A percentile compares a stretch with the other conserved stretches of the same genome.
Evolutionary conservation across 2,797 vertebrate species (phyloP).

Genomic region (Moxostoma hubbsi): DNA sequence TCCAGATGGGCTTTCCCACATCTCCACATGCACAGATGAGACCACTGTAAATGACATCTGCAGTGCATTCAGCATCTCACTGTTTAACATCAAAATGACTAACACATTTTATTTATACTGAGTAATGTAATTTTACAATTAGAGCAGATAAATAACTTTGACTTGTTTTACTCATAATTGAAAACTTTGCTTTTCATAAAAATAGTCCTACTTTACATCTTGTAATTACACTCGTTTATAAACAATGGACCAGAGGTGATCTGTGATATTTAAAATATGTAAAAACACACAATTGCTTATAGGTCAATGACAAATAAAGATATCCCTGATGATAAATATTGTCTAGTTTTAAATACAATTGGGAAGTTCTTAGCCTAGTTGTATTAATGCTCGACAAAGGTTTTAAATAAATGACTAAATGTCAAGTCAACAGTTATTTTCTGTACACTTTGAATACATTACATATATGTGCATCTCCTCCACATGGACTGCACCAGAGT

Average conservation of each 20-base stretch:
- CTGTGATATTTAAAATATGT: too few species aligned
- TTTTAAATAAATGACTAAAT: too few species aligned
- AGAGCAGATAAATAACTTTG: neutral
- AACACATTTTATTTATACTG: neutral
- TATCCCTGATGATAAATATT: neutral
- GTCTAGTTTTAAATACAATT: too few species aligned
- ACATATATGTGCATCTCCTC: too few species aligned
- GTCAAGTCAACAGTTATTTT: too few species aligned
- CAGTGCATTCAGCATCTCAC: constrained; percentile 1
- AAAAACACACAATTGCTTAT: neutral
- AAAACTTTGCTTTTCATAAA: neutral
- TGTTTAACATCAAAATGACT: constrained; percentile 5
- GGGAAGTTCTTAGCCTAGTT: too few species aligned
- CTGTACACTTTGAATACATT: too few species aligned
- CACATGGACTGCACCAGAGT: too few species aligned
- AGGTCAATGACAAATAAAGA: too few species aligned
- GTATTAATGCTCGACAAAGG: too few species aligned
- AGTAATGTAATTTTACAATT: neutral
- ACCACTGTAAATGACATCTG: constrained; percentile 21
- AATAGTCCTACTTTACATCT: neutral
- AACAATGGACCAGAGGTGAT: neutral
- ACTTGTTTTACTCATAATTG: too few species aligned
- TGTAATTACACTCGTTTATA: neutral
- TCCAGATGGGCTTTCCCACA: constrained; percentile 60
- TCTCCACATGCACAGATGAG: constrained; percentile 34